Evolutionary conservation across 2,797 vertebrate species (phyloP), one percentile per base, ranked within the genome.

Genomic region (Glossophaga mutica): DNA sequence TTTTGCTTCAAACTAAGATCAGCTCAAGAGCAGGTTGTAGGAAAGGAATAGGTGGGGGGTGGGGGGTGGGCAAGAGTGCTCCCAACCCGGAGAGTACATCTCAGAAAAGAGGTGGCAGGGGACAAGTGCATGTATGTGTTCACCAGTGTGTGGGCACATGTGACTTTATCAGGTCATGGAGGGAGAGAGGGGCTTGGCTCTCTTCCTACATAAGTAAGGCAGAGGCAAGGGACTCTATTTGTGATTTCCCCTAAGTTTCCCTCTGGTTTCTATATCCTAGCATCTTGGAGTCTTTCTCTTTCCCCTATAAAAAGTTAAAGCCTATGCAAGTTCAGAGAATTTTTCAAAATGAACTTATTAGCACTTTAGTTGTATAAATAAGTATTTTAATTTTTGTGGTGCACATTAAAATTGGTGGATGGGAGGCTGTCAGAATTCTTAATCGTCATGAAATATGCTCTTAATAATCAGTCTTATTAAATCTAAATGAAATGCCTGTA

Each of bases 401-500:
- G 68, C 95, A 88, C 96, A 96, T 97, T 98, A 96, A 97, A 97
- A 87, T 96, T 96, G 94, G 95, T 96, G 87, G 97, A 95, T 91
- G 76, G 94, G 96, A 96, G 96, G 93, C 70, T 96, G 92, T 98
- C 97, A 96, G 96, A 94, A 95, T 98, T 96, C 96, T 91, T 97
- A 95, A 96, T 97, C 50, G 42, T 85, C 78, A 55, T 97, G 92
- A 98, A 95, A 87, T 96, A 91, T 94, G 85, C 93, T 95, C 83
- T 92, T 98, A 96, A 87, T 95, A 97, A 97, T 97, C 96, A 96
- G 89, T 95, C 96, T 71, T 22, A 94, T 94, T 97, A 94, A 92
- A 92, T 32, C 24, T 94, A 92, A 97, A 98, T 98, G 97, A 97
- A 98, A 97, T 94, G 97, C 92, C 96, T 96, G 52, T 96, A 83